Evolutionary conservation across 1,140 invertebrate species (phyloP).

Genomic region (Hetaerina americana): DNA sequence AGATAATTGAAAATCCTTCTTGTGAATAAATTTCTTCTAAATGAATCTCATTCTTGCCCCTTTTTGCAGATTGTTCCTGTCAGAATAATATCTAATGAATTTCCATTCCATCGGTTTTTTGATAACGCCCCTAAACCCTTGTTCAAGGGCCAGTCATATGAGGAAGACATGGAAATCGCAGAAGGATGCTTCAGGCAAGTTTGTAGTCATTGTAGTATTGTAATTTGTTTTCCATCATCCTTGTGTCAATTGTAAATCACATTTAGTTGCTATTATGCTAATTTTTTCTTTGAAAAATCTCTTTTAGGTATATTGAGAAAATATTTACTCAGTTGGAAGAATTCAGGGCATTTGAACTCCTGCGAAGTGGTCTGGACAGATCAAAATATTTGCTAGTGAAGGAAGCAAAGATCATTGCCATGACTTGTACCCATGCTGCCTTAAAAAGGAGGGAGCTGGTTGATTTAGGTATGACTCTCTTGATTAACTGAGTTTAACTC

Average conservation of each 20-base stretch:
- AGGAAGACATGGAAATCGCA: constrained; percentile 84
- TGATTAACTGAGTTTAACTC: too few relatives aligned
- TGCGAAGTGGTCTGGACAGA: constrained; percentile 86
- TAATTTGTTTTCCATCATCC: background rate
- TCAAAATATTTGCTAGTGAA: constrained; percentile 95
- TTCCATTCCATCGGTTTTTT: constrained; percentile 89
- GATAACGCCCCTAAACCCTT: constrained; percentile 84
- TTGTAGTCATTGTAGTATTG: background rate
- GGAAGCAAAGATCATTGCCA: constrained; percentile 99
- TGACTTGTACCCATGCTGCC: constrained; percentile 99
- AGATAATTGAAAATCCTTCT: too few relatives aligned
- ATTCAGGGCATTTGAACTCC: constrained; percentile 92
- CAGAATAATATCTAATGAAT: constrained; percentile 51
- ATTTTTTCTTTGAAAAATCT: constrained; percentile 8
- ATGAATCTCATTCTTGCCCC: too few relatives aligned
- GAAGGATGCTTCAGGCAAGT: constrained; percentile 74
- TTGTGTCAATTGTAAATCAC: constrained; percentile 8
- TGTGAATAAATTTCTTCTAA: too few relatives aligned
- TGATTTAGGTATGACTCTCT: constrained; percentile 65
- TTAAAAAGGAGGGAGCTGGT: constrained; percentile 93
- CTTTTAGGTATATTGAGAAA: constrained; percentile 69
- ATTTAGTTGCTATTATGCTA: background rate
- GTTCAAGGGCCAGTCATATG: constrained; percentile 65
- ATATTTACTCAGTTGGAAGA: constrained; percentile 97
- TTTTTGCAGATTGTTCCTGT: constrained; percentile 25